Evolutionary conservation across 1,140 invertebrate species (phyloP), one percentile per base, ranked within the genome.

Genomic region (Bombyx mandarina): DNA sequence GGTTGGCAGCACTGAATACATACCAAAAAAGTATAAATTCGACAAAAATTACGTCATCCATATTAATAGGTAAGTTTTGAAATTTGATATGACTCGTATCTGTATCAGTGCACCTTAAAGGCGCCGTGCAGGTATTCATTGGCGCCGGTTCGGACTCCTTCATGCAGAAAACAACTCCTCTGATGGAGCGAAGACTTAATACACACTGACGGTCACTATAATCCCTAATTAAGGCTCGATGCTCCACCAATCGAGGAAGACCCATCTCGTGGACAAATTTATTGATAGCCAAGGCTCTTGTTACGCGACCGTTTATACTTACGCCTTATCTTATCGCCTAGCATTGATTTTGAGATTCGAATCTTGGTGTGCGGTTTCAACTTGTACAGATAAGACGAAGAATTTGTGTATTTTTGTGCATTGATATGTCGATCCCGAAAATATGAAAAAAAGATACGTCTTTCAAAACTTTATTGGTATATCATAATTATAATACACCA

Each of bases 151-250:
- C 64, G 50, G 52, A 63, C 43, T 43, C 66, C 64, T 67, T 84
- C 76, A 82, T 75, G 79, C 81, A 84, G 81, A 79, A 82, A 80
- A 69, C 75, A 71, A 72, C 69, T 65, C 54, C 55, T 61, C 73
- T 84, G 81, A 84, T 84, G 79, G 72, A 84, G 77, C 77, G 79
- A 79, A 71, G 62, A 56, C 69, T 74, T 84, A 84, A 84, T 84
- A 73, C 73, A 67, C 61, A 51, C 57, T 77, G 81, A 84, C 81
- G 81, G 77, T 79, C 77, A 79, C 73, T 69, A 69, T 71, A 67
- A 63, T 76, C 65, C 67, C 79, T 84, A 84, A 84, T 84, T 84
- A 84, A 80, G 75, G 73, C 68, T 69, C 63, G 55, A 60, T 57
- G 54, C 12, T 52, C 52, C 47, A 58, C 79, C 74, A 77, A 6